phyloP scores from a whole-genome alignment of 2,113 vertebrate species.

The Microcebus lehilahytsara region DNA sequence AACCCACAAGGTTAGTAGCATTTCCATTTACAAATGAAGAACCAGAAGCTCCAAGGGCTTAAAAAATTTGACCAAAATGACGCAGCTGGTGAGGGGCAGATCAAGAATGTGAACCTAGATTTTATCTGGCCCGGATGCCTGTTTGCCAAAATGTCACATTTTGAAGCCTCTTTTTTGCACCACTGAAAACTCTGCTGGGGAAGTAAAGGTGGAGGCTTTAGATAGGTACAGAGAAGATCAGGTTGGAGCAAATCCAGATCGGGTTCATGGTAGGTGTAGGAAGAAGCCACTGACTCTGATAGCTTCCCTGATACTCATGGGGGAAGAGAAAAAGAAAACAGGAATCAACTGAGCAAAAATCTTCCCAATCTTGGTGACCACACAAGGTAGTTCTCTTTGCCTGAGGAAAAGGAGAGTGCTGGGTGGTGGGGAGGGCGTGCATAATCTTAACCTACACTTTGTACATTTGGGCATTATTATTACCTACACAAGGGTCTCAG shows the following conservation, averaged over 20 bases:
- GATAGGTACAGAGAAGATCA: background rate
- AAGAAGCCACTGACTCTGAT: background rate
- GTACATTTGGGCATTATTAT: background rate
- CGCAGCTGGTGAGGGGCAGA: background rate
- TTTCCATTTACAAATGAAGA: background rate
- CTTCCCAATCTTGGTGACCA: background rate
- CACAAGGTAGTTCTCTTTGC: too few species aligned
- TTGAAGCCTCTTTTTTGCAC: background rate
- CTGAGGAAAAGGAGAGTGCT: background rate
- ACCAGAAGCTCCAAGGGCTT: background rate
- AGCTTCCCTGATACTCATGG: background rate
- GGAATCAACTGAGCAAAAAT: background rate
- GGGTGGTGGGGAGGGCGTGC: accelerated
- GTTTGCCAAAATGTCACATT: background rate
- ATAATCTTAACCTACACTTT: background rate
- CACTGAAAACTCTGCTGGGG: background rate
- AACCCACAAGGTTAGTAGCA: background rate
- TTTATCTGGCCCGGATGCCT: background rate
- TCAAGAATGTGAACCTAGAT: background rate
- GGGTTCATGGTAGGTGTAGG: too few species aligned
- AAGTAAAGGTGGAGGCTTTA: background rate
- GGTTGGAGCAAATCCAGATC: background rate
- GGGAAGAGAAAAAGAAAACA: background rate
- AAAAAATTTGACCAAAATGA: background rate
- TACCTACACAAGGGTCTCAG: background rate